phyloP scores from a whole-genome alignment of 2,113 vertebrate species.

The Pantherophis guttatus region DNA sequence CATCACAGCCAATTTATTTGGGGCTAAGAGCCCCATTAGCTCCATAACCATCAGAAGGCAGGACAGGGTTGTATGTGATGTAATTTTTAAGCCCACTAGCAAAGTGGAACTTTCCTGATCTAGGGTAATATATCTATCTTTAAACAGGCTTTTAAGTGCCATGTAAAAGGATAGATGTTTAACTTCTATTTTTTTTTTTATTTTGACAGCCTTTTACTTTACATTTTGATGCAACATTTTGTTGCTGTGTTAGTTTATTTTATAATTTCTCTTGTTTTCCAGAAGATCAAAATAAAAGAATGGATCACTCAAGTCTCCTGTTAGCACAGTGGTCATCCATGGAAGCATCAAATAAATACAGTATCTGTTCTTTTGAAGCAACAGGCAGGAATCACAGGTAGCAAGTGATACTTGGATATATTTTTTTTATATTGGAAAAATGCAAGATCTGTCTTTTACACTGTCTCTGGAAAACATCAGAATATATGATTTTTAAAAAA shows the following conservation, averaged over 20 bases:
- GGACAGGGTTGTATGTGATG: no score
- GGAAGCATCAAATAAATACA: not conserved
- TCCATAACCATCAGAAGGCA: not conserved
- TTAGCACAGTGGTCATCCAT: not conserved
- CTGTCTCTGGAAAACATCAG: not conserved
- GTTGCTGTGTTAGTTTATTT: not conserved
- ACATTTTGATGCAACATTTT: not conserved
- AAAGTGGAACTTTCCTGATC: not conserved
- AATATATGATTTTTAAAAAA: not conserved
- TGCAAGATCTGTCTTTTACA: not conserved
- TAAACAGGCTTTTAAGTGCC: not conserved
- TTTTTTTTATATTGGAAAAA: not conserved
- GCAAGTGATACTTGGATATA: not conserved
- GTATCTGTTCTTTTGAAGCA: not conserved
- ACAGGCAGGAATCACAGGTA: not conserved
- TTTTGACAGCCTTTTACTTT: not conserved
- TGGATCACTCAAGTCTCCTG: not conserved
- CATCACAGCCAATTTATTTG: not conserved
- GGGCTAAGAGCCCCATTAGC: not conserved
- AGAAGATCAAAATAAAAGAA: not conserved
- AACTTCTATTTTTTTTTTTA: not conserved
- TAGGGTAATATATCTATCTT: not conserved
- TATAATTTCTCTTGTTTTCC: not conserved
- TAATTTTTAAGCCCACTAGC: not conserved
- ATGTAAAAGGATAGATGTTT: not conserved